These are phyloP conservation scores for Spinus pinus DNA, from an alignment of 2,797 vertebrate genomes.

Conservation along the genomic window DNA sequence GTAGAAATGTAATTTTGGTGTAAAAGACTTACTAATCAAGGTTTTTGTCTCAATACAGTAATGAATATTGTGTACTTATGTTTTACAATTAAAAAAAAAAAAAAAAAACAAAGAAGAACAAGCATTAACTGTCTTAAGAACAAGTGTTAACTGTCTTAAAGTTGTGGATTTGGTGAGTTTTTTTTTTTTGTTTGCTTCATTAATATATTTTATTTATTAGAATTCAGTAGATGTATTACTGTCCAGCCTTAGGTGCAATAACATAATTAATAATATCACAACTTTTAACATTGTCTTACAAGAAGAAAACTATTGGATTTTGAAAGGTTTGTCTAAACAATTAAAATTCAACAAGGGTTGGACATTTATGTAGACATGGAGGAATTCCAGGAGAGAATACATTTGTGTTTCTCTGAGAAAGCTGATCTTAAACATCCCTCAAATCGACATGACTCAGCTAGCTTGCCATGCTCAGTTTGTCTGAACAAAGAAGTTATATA, in stretches of 20 bases:
- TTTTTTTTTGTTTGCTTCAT: not conserved
- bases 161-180: not conserved
- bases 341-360: not conserved
- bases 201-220: not conserved
- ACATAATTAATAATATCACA: not conserved
- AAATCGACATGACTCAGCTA: not conserved
- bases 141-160: not conserved
- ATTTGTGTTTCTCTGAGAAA: not conserved
- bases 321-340: not conserved
- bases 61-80: not conserved
- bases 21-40: not conserved
- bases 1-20: not conserved
- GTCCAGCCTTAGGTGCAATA: not conserved
- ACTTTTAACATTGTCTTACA: not conserved
- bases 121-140: too few species aligned
- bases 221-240: not conserved
- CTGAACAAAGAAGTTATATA: not conserved
- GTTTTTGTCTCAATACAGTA: not conserved
- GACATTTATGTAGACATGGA: not conserved
- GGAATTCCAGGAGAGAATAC: not conserved
- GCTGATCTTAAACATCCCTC: not conserved
- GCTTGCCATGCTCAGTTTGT: fast-evolving
- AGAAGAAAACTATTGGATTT: not conserved
- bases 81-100: not conserved
- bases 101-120: not conserved